Evolutionary conservation across 2,797 vertebrate genomes (phyloP).

Genomic region (Pogoniulus pusillus): DNA sequence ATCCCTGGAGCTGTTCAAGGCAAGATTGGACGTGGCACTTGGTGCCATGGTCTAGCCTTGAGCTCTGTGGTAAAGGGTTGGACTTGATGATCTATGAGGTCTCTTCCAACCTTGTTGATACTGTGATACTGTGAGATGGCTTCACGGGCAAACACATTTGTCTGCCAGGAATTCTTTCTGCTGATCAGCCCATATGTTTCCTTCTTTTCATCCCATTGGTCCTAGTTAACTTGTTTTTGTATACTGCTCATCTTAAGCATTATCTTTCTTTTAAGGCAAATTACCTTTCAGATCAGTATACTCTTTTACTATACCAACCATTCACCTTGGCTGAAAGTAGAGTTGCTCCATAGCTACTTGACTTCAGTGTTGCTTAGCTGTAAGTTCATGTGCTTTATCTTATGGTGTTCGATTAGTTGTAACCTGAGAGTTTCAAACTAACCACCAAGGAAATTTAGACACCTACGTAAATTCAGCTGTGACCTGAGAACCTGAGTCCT

Average conservation of each 20-base stretch:
- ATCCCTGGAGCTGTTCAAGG: too few relatives aligned
- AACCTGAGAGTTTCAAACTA: slow-evolving; percentile 23
- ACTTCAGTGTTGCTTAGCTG: not conserved
- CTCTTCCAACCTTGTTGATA: too few relatives aligned
- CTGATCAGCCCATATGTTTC: not conserved
- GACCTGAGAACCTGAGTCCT: not conserved
- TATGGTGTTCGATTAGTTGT: not conserved
- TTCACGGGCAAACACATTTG: not conserved
- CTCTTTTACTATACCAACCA: not conserved
- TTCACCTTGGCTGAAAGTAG: not conserved
- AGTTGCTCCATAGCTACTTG: not conserved
- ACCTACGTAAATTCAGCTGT: not conserved
- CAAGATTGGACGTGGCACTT: too few relatives aligned
- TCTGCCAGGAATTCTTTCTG: not conserved
- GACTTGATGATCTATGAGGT: too few relatives aligned
- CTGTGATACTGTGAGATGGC: not conserved
- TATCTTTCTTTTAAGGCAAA: not conserved
- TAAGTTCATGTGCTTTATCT: not conserved
- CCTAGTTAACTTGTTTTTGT: not conserved
- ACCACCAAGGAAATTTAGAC: not conserved
- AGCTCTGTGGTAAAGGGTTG: too few relatives aligned
- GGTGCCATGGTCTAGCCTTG: too few relatives aligned
- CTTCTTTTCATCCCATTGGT: not conserved
- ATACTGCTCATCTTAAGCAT: not conserved
- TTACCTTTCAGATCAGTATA: not conserved